Evolutionary conservation across 1,140 invertebrate species (phyloP).

Genomic region (Drosophila asahinai): DNA sequence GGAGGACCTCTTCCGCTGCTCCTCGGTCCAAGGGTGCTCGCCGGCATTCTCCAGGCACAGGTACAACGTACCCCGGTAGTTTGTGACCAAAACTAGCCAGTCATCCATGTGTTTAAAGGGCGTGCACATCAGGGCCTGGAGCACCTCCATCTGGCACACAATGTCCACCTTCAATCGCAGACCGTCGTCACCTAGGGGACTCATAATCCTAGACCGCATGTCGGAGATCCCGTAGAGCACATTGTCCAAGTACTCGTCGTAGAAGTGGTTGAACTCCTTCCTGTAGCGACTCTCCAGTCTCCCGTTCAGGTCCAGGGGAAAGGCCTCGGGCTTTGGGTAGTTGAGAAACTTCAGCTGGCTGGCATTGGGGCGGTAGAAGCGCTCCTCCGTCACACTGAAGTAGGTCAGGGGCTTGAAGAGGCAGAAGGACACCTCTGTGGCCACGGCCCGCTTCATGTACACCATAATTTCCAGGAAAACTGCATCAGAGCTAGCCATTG

Average conservation of each 20-base stretch:
- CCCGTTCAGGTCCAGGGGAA: neutral
- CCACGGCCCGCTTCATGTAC: neutral
- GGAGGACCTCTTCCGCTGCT: neutral
- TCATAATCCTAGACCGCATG: neutral
- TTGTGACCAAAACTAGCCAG: neutral
- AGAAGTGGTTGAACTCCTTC: neutral
- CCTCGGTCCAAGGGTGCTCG: neutral
- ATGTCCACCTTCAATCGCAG: neutral
- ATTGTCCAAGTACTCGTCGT: slow-evolving; percentile 6
- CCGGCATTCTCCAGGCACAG: neutral
- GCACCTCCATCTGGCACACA: slow-evolving; percentile 6
- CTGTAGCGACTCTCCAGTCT: neutral
- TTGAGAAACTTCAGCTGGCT: neutral
- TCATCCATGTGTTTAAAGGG: neutral
- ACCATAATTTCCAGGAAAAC: neutral
- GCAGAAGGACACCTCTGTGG: neutral
- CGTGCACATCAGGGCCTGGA: neutral
- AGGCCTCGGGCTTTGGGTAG: neutral
- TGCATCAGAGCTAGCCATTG: neutral
- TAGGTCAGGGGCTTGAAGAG: neutral
- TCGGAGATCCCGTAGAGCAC: neutral
- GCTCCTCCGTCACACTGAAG: slow-evolving; percentile 7
- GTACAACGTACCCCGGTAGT: slow-evolving; percentile 4
- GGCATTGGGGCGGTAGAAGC: neutral
- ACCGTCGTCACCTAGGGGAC: neutral